Base-by-base conservation (phyloP, 2,888 invertebrate species). In the Listrodromus nycthemerus region DNA sequence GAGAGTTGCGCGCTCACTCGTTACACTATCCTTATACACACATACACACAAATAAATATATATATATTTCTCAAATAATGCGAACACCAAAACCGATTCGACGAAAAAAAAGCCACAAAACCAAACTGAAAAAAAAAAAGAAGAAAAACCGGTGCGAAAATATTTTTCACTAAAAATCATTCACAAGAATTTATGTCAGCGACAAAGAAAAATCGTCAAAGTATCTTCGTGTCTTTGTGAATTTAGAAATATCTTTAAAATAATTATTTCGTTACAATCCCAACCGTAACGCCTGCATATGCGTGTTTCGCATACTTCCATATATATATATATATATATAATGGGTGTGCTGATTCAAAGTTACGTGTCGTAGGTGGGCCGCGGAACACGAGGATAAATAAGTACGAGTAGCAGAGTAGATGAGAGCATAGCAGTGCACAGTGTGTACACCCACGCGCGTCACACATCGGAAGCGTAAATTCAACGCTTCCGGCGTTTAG, bases 401-500 rank as follows among this genome's bases (percentile, higher is more conserved):
- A 30, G 30, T 27, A 30, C 65, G 65, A 67, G 45, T 66, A 24
- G 65, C 41, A 27, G 73, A 74, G 69, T 55, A 69, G 67, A 81
- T 69, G 84, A 84, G 74, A 77, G 55, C 48, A 67, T 63, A 69
- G 66, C 73, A 45, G 50, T 82, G 80, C 73, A 48, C 55, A 61
- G 80, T 48, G 65, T 45, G 55, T 80, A 78, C 81, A 84, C 78
- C 84, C 81, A 79, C 75, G 78, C 78, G 79, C 84, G 79, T 82
- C 79, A 82, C 69, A 86, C 84, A 85, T 82, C 84, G 87, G 82
- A 88, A 87, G 87, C 89, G 87, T 88, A 88, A 89, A 90, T 90
- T 91, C 89, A 88, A 88, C 81, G 89, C 89, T 91, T 91, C 90
- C 90, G 90, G 90, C 90, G 89, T 88, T 89, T 89, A 89, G 85